Evolutionary conservation across 2,113 vertebrate species (phyloP).

Genomic region (Buteo buteo): DNA sequence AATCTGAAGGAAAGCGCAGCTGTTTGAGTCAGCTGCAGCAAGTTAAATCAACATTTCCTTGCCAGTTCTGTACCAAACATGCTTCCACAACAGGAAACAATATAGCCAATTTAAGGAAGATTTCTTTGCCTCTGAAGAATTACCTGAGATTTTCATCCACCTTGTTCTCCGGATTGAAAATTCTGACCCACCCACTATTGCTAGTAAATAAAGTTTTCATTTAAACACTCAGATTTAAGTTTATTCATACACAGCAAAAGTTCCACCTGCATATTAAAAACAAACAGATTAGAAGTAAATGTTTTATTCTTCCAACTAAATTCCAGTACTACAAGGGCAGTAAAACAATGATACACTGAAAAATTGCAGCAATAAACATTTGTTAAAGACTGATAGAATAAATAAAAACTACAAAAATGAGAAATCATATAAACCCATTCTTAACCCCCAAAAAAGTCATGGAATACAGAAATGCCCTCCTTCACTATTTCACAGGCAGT

Average conservation of each 20-base stretch:
- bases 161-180: not conserved
- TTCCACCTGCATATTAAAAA: conserved; percentile 73
- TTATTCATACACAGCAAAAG: conserved; percentile 68
- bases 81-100: not conserved
- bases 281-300: conserved; percentile 83
- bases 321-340: conserved; percentile 89
- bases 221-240: conserved; percentile 64
- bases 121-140: not conserved
- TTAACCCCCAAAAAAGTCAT: conserved; percentile 78
- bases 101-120: not conserved
- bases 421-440: conserved; percentile 84
- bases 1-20: not conserved
- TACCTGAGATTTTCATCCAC: not conserved
- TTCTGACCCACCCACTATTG: not conserved
- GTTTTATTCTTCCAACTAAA: conserved; percentile 95
- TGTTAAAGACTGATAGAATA: conserved; percentile 85
- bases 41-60: not conserved
- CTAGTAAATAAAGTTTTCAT: conserved; percentile 50
- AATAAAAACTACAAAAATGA: conserved; percentile 88
- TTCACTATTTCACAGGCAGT: conserved; percentile 79
- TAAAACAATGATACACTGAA: conserved; percentile 85
- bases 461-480: conserved; percentile 81
- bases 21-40: not conserved
- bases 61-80: not conserved
- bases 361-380: conserved; percentile 84